Base-by-base conservation (phyloP, 2,797 vertebrate genomes). In the Trichosurus vulpecula region DNA sequence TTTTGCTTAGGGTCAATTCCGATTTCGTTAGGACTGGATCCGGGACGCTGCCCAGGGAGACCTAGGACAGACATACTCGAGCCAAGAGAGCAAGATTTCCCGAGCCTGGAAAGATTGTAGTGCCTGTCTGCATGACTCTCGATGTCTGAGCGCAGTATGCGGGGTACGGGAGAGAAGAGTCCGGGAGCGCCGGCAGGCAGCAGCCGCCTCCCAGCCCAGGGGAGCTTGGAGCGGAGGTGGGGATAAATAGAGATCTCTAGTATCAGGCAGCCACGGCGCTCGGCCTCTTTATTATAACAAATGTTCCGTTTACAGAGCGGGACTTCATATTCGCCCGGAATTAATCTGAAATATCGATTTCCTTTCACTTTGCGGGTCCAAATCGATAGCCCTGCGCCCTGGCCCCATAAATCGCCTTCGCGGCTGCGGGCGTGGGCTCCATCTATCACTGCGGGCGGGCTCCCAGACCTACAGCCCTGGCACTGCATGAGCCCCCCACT, bases 221-320 rank as follows among this genome's bases (percentile, higher is more conserved):
- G 5, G 14, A 29, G 54, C 96, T n/a, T 0, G 54, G 54, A 6
- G 47, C 57, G 27, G 22, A 19, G 11, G 96, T n/a, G 52, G 57
- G 2, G 96, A 94, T 94, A 91, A 98, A 97, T 97, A 96, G 97
- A 98, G 97, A 97, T 90, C 96, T 97, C 96, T 95, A 47, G 2
- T 3, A 90, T 54, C 54, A n/a, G 55, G 31, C 90, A 11, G 57
- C 94, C 52, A 90, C n/a, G 1, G 81, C 93, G 35, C 94, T 89
- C 95, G 97, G 94, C 97, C 98, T 97, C 93, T 91, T 98, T 97
- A 97, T 98, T 97, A 97, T 97, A 98, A 98, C 97, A 97, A 97
- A 98, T 97, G 97, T 97, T 96, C 97, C 97, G 94, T 95, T 96
- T 97, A 96, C 95, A 54, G 94, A 92, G 96, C 93, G 93, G 93